Evolutionary conservation across 1,140 invertebrate genomes (phyloP), one percentile per base, ranked within the genome.

Genomic region (Streblospio benedicti): DNA sequence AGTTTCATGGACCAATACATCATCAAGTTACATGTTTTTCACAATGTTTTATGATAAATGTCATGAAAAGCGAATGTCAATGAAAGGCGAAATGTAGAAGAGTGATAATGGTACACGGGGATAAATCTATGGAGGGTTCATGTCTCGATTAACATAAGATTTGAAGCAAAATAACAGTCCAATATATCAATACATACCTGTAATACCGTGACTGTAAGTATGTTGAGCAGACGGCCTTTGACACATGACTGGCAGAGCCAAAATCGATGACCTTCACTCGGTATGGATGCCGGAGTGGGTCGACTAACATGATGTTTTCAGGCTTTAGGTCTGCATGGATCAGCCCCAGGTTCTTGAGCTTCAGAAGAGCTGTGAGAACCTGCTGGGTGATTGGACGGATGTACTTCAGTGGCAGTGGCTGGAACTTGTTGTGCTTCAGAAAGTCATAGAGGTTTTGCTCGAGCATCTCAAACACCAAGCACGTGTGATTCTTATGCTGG

Each of bases 401-500:
- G 76, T 93, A 97, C 74, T 98, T 97, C 47, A 99, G 84, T 45
- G 95, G 95, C 68, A 99, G 81, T 60, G 95, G 95, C 73, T 90
- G 93, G 79, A 99, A 99, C 82, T 99, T 99, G 80, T 99, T 99
- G 79, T 98, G 94, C 78, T 99, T 99, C 53, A 99, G 85, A 80
- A 98, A 99, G 82, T 99, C 97, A 80, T 99, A 99, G 56, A 99
- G 83, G 81, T 99, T 99, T 81, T 99, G 96, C 76, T 99, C 96
- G 64, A 99, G 84, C 94, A 99, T 98, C 81, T 99, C 96, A 79
- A 99, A 99, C 68, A 99, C 97, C 75, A 99, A 83, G 80, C 96
- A 99, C 28, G 96, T 99, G 81, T 99, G 96, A 73, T 94, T 97
- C 78, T 97, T 97, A 81, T 99, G 96, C 79, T 97, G 92, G 80